Conservation (phyloP, 2,797 vertebrate species). For the Gephyroberyx darwinii region DNA sequence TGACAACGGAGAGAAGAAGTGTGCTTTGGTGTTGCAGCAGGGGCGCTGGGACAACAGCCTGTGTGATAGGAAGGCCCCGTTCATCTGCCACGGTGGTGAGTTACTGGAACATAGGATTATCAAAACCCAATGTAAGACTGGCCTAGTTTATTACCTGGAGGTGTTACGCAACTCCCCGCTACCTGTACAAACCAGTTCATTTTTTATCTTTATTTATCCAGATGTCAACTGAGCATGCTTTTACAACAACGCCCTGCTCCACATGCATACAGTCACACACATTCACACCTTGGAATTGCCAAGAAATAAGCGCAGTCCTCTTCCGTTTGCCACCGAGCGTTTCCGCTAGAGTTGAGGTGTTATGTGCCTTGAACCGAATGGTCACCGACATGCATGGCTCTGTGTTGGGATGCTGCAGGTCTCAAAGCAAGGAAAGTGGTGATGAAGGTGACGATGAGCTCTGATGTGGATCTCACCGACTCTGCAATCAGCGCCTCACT, state of each 20-base stretch:
- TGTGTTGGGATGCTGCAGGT: conserved; percentile 30
- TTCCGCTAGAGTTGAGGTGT: too few species aligned
- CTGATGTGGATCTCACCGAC: conserved; percentile 6
- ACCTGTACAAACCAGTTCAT: too few species aligned
- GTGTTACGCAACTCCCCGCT: conserved; percentile 2
- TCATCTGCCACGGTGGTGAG: conserved; percentile 62
- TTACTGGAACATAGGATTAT: neutral
- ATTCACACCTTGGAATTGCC: too few species aligned
- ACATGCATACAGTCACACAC: too few species aligned
- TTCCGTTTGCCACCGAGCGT: too few species aligned
- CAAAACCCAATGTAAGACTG: too few species aligned
- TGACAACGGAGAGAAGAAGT: neutral
- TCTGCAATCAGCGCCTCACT: neutral
- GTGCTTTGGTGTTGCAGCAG: neutral
- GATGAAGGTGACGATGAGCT: conserved; percentile 12
- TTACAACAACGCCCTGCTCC: too few species aligned
- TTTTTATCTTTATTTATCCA: too few species aligned
- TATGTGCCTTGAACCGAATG: neutral
- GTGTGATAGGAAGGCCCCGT: conserved; percentile 2
- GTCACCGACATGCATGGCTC: neutral
- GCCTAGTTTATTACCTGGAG: too few species aligned
- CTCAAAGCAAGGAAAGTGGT: conserved; percentile 36
- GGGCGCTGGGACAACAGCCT: conserved; percentile 1
- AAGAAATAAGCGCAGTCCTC: too few species aligned
- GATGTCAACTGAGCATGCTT: too few species aligned